A percentile compares a stretch with the other conserved stretches of the same genome.
These are phyloP conservation scores for Microchirus variegatus DNA, from an alignment of 2,797 vertebrate genomes.

Conservation along the genomic window DNA sequence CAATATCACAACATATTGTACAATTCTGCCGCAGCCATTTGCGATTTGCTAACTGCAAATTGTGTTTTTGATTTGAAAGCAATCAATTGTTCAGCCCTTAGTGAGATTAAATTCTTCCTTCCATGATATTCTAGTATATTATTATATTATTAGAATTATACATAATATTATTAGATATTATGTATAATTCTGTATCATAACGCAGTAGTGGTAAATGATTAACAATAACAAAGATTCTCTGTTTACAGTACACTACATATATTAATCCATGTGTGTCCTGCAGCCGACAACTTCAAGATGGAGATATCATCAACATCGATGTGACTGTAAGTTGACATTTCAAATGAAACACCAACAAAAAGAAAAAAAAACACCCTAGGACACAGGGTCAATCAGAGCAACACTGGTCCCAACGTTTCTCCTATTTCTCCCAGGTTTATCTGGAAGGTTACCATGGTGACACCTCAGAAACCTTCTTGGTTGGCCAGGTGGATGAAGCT, in stretches of 20 bases:
- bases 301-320: slow-evolving; percentile 98
- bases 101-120: no score
- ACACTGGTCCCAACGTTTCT: not conserved
- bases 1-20: no score
- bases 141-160: no score
- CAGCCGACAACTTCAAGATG: slow-evolving; percentile 94
- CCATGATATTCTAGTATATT: no score
- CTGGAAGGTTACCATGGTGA: slow-evolving; percentile 97
- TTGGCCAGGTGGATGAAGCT: slow-evolving; percentile 90
- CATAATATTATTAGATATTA: no score
- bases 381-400: not conserved
- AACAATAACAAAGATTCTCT: no score
- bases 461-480: slow-evolving; percentile 96
- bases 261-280: slow-evolving; percentile 55
- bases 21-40: not conserved
- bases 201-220: not conserved
- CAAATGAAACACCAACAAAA: not conserved
- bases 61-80: not conserved
- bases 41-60: not conserved
- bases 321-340: slow-evolving; percentile 90
- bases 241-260: slow-evolving; percentile 48
- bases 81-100: no score
- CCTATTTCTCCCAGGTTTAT: slow-evolving; percentile 85
- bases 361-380: no score
- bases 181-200: slow-evolving; percentile 1